Evolutionary conservation across 2,113 vertebrate genomes (phyloP).

Genomic region (Cyprinodon variegatus): DNA sequence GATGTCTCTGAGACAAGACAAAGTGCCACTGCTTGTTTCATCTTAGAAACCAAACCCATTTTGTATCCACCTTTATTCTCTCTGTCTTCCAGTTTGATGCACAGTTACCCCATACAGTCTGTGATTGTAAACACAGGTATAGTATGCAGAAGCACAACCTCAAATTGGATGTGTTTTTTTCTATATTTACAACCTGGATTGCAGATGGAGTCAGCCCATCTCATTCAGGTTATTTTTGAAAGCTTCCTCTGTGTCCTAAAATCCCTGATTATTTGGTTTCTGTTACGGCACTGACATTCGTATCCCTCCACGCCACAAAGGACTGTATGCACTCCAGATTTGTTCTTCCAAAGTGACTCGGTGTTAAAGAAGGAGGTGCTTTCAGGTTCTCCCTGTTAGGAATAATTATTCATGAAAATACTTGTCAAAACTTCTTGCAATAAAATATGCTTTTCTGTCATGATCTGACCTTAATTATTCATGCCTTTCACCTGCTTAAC

Average conservation of each 20-base stretch:
- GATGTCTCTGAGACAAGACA: conserved; percentile 8
- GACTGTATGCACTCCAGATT: background rate
- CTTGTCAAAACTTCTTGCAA: too few species aligned
- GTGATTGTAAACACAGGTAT: too few species aligned
- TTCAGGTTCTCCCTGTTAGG: background rate
- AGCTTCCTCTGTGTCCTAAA: background rate
- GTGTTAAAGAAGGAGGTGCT: background rate
- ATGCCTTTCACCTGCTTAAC: too few species aligned
- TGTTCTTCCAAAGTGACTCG: background rate
- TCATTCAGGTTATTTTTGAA: background rate
- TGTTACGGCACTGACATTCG: background rate
- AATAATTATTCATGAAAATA: too few species aligned
- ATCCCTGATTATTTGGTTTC: background rate
- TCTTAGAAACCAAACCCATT: conserved; percentile 28
- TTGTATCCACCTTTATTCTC: background rate
- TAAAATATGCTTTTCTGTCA: too few species aligned
- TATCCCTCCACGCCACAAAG: background rate
- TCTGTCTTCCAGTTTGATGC: background rate
- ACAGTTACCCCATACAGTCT: background rate
- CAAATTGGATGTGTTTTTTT: background rate
- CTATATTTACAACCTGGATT: background rate
- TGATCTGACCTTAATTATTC: too few species aligned
- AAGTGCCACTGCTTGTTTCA: conserved; percentile 30
- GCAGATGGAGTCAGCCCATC: background rate
- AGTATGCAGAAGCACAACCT: background rate